phyloP scores from a whole-genome alignment of 1,140 invertebrate genomes.

The Polypedilum vanderplanki region DNA sequence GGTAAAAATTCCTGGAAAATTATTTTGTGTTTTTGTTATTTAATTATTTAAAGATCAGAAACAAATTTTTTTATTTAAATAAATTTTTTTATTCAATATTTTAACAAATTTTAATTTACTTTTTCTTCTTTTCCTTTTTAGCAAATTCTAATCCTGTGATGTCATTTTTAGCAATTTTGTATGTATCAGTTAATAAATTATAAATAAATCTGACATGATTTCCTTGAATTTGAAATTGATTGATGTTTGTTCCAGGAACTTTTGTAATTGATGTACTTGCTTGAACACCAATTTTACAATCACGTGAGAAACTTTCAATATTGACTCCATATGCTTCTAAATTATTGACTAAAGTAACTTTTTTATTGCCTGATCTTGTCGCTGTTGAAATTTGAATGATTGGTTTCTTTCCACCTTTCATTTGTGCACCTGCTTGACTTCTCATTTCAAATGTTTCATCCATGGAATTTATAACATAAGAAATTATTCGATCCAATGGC shows the following conservation, averaged over 20 bases:
- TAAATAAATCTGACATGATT: slow-evolving; percentile 77
- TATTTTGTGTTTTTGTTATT: too few relatives aligned
- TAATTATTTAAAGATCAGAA: too few relatives aligned
- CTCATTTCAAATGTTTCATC: slow-evolving; percentile 64
- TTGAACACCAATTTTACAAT: slow-evolving; percentile 75
- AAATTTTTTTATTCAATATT: too few relatives aligned
- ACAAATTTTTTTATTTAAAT: too few relatives aligned
- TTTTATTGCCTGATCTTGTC: slow-evolving; percentile 79
- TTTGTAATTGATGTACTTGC: slow-evolving; percentile 77
- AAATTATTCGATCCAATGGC: slow-evolving; percentile 67
- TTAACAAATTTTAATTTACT: too few relatives aligned
- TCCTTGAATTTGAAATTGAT: slow-evolving; percentile 81
- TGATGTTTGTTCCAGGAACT: slow-evolving; percentile 62
- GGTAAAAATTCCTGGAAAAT: too few relatives aligned
- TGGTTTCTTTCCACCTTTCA: slow-evolving; percentile 67
- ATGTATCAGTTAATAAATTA: slow-evolving; percentile 63
- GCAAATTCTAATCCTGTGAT: slow-evolving; percentile 59
- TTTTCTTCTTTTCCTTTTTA: slow-evolving; percentile 52
- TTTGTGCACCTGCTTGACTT: slow-evolving; percentile 39
- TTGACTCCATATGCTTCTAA: slow-evolving; percentile 78
- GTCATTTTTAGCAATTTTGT: slow-evolving; percentile 57
- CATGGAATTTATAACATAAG: slow-evolving; percentile 64
- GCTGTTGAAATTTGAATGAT: slow-evolving; percentile 71
- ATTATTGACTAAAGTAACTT: slow-evolving; percentile 84
- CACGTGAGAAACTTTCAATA: slow-evolving; percentile 67